Conservation (phyloP, 2,888 invertebrate species). For the Camponotus fellah region DNA sequence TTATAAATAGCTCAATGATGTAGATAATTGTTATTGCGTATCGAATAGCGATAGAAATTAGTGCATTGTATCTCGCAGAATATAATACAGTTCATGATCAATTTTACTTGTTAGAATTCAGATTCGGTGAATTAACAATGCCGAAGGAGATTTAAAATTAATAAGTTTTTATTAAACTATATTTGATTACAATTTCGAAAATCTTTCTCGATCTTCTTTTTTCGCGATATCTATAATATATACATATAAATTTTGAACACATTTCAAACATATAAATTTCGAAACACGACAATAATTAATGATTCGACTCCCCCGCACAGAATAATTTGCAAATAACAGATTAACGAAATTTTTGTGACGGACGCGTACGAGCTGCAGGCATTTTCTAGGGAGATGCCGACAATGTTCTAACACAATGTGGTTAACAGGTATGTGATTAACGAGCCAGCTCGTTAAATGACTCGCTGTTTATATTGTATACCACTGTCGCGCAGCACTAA, state of each 20-base stretch:
- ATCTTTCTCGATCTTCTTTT: no score
- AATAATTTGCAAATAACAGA: slow-evolving; percentile 43
- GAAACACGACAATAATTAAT: slow-evolving; percentile 38
- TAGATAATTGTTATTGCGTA: slow-evolving; percentile 64
- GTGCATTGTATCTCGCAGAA: slow-evolving; percentile 59
- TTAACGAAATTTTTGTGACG: slow-evolving; percentile 54
- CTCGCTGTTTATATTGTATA: slow-evolving; percentile 62
- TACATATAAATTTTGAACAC: no score
- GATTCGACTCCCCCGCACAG: not conserved
- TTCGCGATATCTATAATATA: not conserved
- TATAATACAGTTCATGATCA: slow-evolving; percentile 9
- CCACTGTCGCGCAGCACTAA: slow-evolving; percentile 54
- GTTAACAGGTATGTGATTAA: slow-evolving; percentile 70
- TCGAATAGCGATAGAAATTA: slow-evolving; percentile 60
- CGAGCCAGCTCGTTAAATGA: slow-evolving; percentile 66
- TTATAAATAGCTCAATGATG: slow-evolving; percentile 39
- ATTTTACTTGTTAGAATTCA: not conserved
- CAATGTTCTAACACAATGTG: slow-evolving; percentile 55
- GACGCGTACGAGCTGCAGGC: slow-evolving; percentile 13
- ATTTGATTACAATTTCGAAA: not conserved
- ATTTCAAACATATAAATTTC: not conserved
- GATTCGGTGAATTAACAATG: not conserved
- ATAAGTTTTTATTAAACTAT: slow-evolving; percentile 9
- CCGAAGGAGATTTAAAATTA: not conserved
- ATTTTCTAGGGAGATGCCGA: slow-evolving; percentile 47